These are phyloP conservation scores for Rhabdophis nuchalis DNA, from an alignment of 2,797 vertebrate species.

Conservation along the genomic window DNA sequence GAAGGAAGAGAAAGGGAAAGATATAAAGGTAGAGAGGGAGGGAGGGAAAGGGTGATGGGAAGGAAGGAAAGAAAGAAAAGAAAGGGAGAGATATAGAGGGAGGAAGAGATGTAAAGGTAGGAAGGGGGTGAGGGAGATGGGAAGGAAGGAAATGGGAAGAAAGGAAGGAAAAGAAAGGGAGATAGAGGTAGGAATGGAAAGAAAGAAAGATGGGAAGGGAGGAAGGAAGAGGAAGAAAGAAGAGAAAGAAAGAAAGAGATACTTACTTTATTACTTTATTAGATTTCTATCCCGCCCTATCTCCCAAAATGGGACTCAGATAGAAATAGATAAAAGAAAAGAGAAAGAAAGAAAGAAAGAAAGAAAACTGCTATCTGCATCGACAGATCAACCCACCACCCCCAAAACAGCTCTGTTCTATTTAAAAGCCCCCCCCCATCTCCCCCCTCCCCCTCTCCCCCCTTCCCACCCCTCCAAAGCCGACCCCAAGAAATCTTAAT, in stretches of 20 bases:
- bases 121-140: too few species aligned
- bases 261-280: too few species aligned
- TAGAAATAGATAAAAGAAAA: neutral
- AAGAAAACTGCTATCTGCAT: constrained; percentile 33
- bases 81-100: neutral
- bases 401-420: constrained; percentile 24
- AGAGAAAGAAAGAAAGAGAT: too few species aligned
- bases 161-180: neutral
- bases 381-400: constrained; percentile 40
- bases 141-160: neutral
- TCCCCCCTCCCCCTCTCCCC: constrained; percentile 53
- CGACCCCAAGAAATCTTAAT: constrained; percentile 33
- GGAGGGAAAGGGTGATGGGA: neutral
- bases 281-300: too few species aligned
- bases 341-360: neutral
- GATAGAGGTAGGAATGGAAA: too few species aligned
- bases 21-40: too few species aligned
- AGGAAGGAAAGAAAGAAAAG: constrained; percentile 21
- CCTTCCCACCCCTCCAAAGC: constrained; percentile 42
- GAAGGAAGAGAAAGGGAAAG: neutral
- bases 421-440: constrained; percentile 59
- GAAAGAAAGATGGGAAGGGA: too few species aligned
- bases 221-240: neutral
- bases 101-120: neutral
- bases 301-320: too few species aligned